These are phyloP conservation scores for Doryteuthis pealeii DNA, from an alignment of 1,140 invertebrate species.

Conservation along the genomic window DNA sequence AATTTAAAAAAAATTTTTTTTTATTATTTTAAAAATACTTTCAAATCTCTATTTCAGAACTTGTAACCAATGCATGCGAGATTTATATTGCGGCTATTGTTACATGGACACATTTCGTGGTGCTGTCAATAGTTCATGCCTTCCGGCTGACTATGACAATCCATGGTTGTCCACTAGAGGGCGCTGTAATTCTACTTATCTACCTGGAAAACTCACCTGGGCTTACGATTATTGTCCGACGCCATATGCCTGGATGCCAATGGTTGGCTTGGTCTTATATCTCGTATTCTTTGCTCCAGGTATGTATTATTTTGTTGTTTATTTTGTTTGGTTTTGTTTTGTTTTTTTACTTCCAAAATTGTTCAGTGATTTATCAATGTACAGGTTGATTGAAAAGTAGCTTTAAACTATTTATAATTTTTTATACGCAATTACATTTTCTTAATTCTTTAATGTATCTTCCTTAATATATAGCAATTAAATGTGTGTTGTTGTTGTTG, in stretches of 20 bases:
- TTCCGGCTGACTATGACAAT: conserved; percentile 48
- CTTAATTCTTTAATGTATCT: too few relatives aligned
- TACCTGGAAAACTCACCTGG: conserved; percentile 50
- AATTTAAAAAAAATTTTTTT: too few relatives aligned
- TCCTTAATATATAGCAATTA: too few relatives aligned
- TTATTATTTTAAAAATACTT: too few relatives aligned
- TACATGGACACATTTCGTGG: conserved; percentile 47
- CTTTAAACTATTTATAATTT: too few relatives aligned
- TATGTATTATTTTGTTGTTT: conserved; percentile 33
- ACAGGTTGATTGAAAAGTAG: too few relatives aligned
- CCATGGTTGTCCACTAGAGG: conserved; percentile 42
- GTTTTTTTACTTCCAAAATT: neutral
- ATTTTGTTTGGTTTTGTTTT: neutral
- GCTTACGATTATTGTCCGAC: conserved; percentile 64
- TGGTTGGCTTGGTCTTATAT: conserved; percentile 63
- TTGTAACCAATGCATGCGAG: conserved; percentile 60
- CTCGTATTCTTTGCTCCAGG: conserved; percentile 65
- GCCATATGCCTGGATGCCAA: conserved; percentile 62
- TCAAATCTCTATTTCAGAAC: conserved; percentile 49
- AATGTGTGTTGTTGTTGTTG: too few relatives aligned
- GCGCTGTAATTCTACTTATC: conserved; percentile 37
- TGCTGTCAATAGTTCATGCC: conserved; percentile 48
- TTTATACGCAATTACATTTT: too few relatives aligned
- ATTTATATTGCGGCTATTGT: conserved; percentile 63
- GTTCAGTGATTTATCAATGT: too few relatives aligned